These are phyloP conservation scores for Diadegma fenestrale DNA, from an alignment of 2,888 invertebrate genomes.

Conservation along the genomic window DNA sequence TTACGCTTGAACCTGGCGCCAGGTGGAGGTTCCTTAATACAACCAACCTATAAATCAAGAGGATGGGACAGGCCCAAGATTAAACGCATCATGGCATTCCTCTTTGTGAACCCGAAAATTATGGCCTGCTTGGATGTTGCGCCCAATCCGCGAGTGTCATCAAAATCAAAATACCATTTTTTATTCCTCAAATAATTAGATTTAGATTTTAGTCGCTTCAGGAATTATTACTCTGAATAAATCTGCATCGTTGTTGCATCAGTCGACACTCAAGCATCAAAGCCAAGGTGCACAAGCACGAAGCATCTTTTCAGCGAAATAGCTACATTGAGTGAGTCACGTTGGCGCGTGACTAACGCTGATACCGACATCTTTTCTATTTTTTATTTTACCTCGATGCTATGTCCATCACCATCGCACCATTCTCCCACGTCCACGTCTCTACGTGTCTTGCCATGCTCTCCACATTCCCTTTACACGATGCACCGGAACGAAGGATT, in stretches of 20 bases:
- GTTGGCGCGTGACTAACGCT: constrained; percentile 43
- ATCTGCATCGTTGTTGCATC: background rate
- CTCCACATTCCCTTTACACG: constrained; percentile 30
- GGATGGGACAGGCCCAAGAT: constrained; percentile 64
- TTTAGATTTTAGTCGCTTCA: background rate
- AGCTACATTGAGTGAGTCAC: constrained; percentile 43
- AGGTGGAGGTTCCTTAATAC: constrained; percentile 64
- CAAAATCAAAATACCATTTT: constrained; percentile 24
- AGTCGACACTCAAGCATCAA: background rate
- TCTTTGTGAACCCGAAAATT: constrained; percentile 45
- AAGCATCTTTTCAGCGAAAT: constrained; percentile 23
- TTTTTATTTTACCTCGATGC: constrained; percentile 1
- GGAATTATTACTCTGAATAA: constrained; percentile 55
- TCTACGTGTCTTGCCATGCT: constrained; percentile 17
- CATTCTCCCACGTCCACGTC: background rate
- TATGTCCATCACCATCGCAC: background rate
- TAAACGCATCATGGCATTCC: constrained; percentile 65
- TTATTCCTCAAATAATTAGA: constrained; percentile 65
- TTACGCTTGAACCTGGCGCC: constrained; percentile 9
- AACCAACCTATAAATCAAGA: constrained; percentile 68
- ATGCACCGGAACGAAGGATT: constrained; percentile 36
- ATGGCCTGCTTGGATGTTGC: background rate
- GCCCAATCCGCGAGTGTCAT: constrained; percentile 59
- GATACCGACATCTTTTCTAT: constrained; percentile 15
- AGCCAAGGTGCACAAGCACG: background rate